phyloP scores from a whole-genome alignment of 2,797 vertebrate genomes.

The Bovichtus diacanthus region DNA sequence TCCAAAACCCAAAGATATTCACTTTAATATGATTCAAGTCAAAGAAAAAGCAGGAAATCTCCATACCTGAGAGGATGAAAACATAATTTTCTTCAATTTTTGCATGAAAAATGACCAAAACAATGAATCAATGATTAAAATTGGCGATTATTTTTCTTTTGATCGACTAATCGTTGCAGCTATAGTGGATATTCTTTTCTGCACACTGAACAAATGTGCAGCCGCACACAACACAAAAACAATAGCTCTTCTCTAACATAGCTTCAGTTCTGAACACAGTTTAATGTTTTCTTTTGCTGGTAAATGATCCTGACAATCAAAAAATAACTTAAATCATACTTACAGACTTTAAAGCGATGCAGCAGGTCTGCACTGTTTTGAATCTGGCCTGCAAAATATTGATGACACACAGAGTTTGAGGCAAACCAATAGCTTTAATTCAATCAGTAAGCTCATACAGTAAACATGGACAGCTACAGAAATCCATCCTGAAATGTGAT shows the following conservation, averaged over 20 bases:
- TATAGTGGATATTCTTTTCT: neutral
- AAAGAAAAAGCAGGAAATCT: too few species aligned
- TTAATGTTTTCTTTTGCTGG: constrained; percentile 1
- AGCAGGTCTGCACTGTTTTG: constrained; percentile 54
- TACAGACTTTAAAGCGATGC: constrained; percentile 42
- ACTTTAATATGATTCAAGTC: too few species aligned
- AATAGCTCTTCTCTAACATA: neutral
- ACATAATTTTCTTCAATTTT: too few species aligned
- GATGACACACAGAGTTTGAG: constrained; percentile 67
- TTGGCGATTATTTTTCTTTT: too few species aligned
- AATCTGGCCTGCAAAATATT: constrained; percentile 65
- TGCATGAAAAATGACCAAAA: too few species aligned
- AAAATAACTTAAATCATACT: constrained; percentile 1
- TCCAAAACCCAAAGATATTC: too few species aligned
- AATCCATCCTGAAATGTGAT: constrained; percentile 62
- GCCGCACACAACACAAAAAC: neutral
- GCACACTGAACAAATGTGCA: neutral
- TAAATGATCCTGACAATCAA: constrained; percentile 47
- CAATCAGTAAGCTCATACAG: constrained; percentile 53
- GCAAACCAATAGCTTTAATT: constrained; percentile 68
- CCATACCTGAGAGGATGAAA: too few species aligned
- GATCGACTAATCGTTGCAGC: too few species aligned
- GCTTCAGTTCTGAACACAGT: constrained; percentile 10
- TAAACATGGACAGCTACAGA: constrained; percentile 62
- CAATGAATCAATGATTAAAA: too few species aligned